Base-by-base conservation (phyloP, 2,797 vertebrate genomes). In the Phalanger gymnotis region DNA sequence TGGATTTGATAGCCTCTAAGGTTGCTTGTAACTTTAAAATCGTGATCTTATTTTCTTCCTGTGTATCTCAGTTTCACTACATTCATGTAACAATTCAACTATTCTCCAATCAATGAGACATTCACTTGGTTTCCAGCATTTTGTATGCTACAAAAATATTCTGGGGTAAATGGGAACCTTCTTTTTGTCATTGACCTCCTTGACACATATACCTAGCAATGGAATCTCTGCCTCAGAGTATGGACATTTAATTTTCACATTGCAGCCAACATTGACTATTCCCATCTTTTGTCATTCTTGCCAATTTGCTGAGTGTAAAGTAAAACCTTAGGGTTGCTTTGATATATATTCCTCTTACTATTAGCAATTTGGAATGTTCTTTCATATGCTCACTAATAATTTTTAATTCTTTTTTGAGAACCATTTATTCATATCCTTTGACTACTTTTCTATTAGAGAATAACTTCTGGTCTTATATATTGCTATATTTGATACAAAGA, bases 111-210 rank as follows among this genome's bases (percentile, higher is more conserved):
- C 91, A 92, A 94, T 95, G 73, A 51, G 34, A 5, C 52, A 56
- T 93, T 92, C 92, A 95, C 53, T 89, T 92, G 22, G 90, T 96
- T 94, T 93, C n/a, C 34, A n/a, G 40, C 55, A 93, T 28, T 96
- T 52, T 91, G 40, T 55, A 87, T 61, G 40, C 91, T 53, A 56
- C 87, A 58, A 89, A 96, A 96, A 61, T 34, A 61, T 61, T 61
- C 31, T 61, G 58, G 13, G 11, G 31, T 61, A 61, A 34, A 61
- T 14, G 13, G 58, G 12, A 34, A 31, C 58, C 34, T 61, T 61
- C 7, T 61, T 61, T 61, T 54, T 30, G 57, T 51, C 93, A n/a
- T 54, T 51, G 92, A 31, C 34, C 30, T 94, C 87, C 54, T 92
- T 94, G 27, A 97, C 93, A 56, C 94, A 90, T 51, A 73, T 90